Evolutionary conservation across 2,113 vertebrate species (phyloP).

Genomic region (Anoura caudifer): DNA sequence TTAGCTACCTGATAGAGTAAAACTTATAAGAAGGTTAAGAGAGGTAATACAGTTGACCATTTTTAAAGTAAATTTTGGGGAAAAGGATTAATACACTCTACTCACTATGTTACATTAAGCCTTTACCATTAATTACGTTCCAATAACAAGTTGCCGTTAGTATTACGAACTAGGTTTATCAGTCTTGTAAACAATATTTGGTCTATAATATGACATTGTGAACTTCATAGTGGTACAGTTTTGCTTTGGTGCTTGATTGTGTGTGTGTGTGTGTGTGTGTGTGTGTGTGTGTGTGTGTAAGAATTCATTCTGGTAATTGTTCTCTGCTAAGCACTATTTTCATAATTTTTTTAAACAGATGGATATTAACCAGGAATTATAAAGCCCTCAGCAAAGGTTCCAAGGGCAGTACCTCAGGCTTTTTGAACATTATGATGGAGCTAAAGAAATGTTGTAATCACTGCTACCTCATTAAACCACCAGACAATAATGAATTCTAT

Average conservation of each 20-base stretch:
- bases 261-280: not conserved
- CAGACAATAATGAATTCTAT: conserved; percentile 95
- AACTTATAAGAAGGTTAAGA: not conserved
- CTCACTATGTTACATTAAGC: not conserved
- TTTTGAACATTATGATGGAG: conserved; percentile 99
- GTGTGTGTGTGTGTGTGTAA: conserved; percentile 3
- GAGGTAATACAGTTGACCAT: not conserved
- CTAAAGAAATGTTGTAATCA: conserved; percentile 99
- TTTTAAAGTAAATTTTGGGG: not conserved
- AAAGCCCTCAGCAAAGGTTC: conserved; percentile 99
- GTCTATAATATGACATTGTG: not conserved
- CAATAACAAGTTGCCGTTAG: not conserved
- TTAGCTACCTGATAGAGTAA: not conserved
- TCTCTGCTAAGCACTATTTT: conserved; percentile 35
- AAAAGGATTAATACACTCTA: not conserved
- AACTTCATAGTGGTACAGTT: not conserved
- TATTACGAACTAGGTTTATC: not conserved
- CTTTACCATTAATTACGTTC: not conserved
- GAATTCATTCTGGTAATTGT: conserved; percentile 6
- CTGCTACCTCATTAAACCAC: conserved; percentile 99
- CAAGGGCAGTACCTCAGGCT: conserved; percentile 98
- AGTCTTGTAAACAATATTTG: not conserved
- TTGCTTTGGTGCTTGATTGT: not conserved
- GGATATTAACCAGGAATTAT: conserved; percentile 99
- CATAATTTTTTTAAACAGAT: conserved; percentile 80